Conservation (phyloP, 2,113 vertebrate species). For the Gopherus evgoodei region DNA sequence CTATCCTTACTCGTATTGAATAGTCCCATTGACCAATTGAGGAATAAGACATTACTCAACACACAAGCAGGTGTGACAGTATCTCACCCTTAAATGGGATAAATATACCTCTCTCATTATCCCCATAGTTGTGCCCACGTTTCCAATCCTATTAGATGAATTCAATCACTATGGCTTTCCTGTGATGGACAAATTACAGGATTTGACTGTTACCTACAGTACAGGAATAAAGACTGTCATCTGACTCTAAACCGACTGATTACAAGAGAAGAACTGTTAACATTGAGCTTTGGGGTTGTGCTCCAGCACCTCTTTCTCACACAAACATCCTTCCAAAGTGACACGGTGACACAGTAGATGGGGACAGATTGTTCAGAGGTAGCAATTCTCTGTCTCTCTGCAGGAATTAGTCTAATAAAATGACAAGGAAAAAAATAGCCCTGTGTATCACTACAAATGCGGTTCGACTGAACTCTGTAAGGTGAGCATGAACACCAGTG, state of each 20-base stretch:
- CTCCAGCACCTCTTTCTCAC: neutral
- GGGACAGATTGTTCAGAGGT: neutral
- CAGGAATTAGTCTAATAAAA: conserved; percentile 28
- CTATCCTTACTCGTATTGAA: accelerated
- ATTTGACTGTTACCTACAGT: neutral
- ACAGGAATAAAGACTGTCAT: neutral
- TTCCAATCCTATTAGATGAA: neutral
- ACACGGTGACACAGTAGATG: neutral
- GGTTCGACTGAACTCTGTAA: neutral
- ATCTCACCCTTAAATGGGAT: neutral
- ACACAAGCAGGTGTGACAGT: neutral
- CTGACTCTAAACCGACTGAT: neutral
- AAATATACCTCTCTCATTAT: neutral
- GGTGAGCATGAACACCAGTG: neutral
- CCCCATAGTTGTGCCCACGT: neutral
- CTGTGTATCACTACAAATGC: neutral
- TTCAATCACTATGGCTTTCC: neutral
- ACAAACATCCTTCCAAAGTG: neutral
- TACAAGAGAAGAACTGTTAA: neutral
- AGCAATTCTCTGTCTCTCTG: conserved; percentile 30
- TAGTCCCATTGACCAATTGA: neutral
- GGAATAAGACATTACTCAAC: neutral
- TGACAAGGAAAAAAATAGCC: neutral
- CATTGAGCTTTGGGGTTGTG: neutral
- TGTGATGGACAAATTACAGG: neutral